Evolutionary conservation across 2,113 vertebrate genomes (phyloP), one percentile per base, ranked within the genome.

Genomic region (Penelope pileata): DNA sequence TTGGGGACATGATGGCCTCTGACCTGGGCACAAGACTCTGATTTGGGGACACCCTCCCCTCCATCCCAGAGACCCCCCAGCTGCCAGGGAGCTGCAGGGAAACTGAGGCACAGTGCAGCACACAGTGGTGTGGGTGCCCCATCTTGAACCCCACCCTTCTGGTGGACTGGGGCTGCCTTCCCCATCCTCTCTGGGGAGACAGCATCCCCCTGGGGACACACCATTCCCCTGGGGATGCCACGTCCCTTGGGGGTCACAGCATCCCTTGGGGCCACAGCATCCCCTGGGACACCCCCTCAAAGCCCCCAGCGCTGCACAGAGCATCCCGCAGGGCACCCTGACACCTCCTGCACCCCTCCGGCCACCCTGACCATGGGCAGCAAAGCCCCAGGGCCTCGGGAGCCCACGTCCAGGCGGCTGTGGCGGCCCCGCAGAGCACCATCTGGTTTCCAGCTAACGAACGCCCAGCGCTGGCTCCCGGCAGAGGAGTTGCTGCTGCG

Each of bases 391-490:
- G 45, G 72, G 86, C 68, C 67, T 53, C 75, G 34, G 1, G 3
- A 42, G 87, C 66, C 94, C 4, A 23, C 12, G 16, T 70, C 85
- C 43, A 12, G 56, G 82, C 40, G 12, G 78, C 91, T 69, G 85
- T 66, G 87, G 81, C 6, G 78, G 85, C 29, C 30, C 56, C 78
- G 85, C 82, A 64, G 85, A 94, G 76, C 85, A 95, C 96, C 96
- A 94, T 96, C 94, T 96, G 95, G 82, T 96, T 96, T 94, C 93
- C 93, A 85, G 85, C 93, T 89, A 73, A 86, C 94, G 72, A 94
- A 76, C 90, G 93, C 95, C 93, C 82, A 12, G 82, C 53, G 14
- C 84, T 96, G 96, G 91, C 94, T 96, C 94, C 90, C 93, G 82
- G 96, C 94, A 93, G 94, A 96, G 87, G 90, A 96, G 91, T 91